phyloP scores from a whole-genome alignment of 2,888 invertebrate species.

The Leptothorax acervorum region DNA sequence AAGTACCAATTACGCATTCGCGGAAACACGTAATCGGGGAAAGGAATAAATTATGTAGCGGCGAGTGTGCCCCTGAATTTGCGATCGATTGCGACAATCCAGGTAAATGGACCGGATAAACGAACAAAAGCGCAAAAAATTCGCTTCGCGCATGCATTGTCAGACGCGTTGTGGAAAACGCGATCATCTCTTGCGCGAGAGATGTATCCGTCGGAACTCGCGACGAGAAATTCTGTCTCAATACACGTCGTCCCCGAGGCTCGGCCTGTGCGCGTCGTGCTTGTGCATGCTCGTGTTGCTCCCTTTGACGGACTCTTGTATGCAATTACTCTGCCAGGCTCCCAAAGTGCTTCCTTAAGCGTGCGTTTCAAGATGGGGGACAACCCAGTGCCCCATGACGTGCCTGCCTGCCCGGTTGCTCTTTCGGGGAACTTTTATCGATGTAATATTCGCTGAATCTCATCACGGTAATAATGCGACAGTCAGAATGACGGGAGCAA shows the following conservation, averaged over 20 bases:
- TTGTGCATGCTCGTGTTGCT: constrained; percentile 65
- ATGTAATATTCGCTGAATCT: constrained; percentile 57
- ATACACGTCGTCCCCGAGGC: constrained; percentile 39
- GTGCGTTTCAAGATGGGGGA: constrained; percentile 64
- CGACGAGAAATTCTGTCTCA: constrained; percentile 47
- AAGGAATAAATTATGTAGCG: constrained; percentile 1
- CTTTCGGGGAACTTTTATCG: constrained; percentile 49
- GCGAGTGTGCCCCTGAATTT: constrained; percentile 8
- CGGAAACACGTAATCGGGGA: background rate
- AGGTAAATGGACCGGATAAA: constrained; percentile 18
- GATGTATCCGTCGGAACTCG: background rate
- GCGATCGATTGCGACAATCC: constrained; percentile 18
- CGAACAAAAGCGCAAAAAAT: background rate
- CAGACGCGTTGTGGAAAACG: constrained; percentile 9
- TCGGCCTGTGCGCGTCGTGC: constrained; percentile 37
- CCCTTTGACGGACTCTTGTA: constrained; percentile 71
- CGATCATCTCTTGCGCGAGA: background rate
- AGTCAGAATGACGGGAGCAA: constrained; percentile 25
- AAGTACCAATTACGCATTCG: constrained; percentile 6
- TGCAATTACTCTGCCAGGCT: constrained; percentile 74
- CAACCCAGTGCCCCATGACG: constrained; percentile 28
- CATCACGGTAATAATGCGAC: constrained; percentile 51
- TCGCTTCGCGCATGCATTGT: constrained; percentile 6
- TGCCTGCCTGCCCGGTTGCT: constrained; percentile 31
- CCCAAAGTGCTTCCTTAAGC: constrained; percentile 75